A percentile compares a stretch with the other conserved stretches of the same genome.
phyloP scores from a whole-genome alignment of 2,888 invertebrate genomes.

The Drosophila kambysellisi region DNA sequence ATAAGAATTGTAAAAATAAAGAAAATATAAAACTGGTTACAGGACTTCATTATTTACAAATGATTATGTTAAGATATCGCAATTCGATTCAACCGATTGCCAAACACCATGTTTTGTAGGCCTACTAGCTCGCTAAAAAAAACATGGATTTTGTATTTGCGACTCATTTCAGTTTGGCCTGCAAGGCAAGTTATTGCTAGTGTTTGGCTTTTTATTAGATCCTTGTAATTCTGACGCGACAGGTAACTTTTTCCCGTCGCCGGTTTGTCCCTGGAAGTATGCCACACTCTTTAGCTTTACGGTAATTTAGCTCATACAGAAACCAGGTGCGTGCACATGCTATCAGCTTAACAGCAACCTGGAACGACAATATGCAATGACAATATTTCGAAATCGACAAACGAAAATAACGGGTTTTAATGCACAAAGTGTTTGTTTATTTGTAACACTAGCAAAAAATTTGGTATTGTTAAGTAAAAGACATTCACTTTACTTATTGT shows the following conservation, averaged over 20 bases:
- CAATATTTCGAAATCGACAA: not conserved
- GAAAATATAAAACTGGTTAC: slow-evolving; percentile 42
- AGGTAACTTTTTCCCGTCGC: not conserved
- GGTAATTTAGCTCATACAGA: not conserved
- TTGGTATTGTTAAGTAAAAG: too few relatives aligned
- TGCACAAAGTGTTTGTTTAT: not conserved
- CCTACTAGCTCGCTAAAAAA: not conserved
- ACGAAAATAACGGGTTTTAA: not conserved
- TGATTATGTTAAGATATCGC: not conserved
- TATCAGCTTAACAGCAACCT: not conserved
- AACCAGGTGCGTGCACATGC: not conserved
- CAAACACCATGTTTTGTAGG: not conserved
- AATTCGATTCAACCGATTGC: not conserved
- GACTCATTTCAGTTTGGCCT: not conserved
- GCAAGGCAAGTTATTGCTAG: not conserved
- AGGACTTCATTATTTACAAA: not conserved
- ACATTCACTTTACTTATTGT: not conserved
- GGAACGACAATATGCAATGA: not conserved
- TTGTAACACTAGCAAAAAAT: not conserved
- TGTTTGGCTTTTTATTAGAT: not conserved
- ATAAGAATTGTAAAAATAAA: slow-evolving; percentile 72
- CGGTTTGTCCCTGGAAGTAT: not conserved
- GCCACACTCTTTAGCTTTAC: not conserved
- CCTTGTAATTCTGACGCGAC: too few relatives aligned
- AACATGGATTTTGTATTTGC: not conserved